These are phyloP conservation scores for Eupeodes luniger DNA, from an alignment of 2,888 invertebrate species.

Conservation along the genomic window DNA sequence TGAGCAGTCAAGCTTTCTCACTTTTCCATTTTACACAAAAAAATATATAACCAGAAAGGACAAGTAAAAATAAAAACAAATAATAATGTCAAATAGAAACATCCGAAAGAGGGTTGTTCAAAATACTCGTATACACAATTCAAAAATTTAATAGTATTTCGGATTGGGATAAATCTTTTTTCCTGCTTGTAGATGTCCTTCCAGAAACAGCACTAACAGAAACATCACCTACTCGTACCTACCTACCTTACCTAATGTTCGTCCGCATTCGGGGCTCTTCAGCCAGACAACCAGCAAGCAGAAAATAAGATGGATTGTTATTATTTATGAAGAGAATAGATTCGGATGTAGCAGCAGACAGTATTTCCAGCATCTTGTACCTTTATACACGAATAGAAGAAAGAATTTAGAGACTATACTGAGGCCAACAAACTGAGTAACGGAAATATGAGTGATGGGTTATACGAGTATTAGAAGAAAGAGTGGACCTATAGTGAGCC, in stretches of 20 bases:
- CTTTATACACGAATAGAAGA: conserved; percentile 1
- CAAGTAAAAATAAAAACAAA: not conserved
- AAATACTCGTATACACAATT: not conserved
- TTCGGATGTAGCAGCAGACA: conserved; percentile 60
- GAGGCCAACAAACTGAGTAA: conserved; percentile 24
- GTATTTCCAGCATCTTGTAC: conserved; percentile 37
- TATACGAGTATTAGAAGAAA: conserved; percentile 15
- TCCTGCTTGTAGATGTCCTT: conserved; percentile 29
- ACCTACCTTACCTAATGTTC: conserved; percentile 2
- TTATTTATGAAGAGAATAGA: conserved; percentile 70
- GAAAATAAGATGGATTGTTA: conserved; percentile 70
- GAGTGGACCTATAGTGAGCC: conserved; percentile 46
- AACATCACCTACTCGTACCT: not conserved
- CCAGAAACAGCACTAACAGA: not conserved
- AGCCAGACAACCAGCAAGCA: not conserved
- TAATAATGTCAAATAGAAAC: conserved; percentile 32
- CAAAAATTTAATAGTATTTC: conserved; percentile 34
- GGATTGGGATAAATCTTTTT: conserved; percentile 32
- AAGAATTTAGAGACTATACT: not conserved
- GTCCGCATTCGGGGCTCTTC: not conserved
- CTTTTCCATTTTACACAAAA: conserved; percentile 50
- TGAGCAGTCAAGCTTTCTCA: conserved; percentile 58
- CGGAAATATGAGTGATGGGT: conserved; percentile 56
- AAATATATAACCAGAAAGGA: conserved; percentile 28
- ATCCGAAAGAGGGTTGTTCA: not conserved